Conservation (phyloP, 2,113 vertebrate genomes). For the Oncorhynchus gorbuscha region DNA sequence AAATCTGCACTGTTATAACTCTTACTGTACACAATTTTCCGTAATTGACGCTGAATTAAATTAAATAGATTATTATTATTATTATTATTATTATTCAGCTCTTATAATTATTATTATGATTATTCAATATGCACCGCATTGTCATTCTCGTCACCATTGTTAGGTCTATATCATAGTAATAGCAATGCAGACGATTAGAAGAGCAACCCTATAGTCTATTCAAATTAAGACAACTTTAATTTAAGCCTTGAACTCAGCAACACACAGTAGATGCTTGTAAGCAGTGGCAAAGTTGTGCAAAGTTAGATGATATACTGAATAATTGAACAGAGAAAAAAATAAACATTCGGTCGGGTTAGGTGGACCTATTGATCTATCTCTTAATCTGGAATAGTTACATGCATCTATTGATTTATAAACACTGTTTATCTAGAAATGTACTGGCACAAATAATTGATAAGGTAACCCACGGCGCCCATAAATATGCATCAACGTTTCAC, state of each 20-base stretch:
- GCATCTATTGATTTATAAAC: constrained; percentile 73
- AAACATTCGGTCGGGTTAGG: constrained; percentile 52
- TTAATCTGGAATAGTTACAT: constrained; percentile 76
- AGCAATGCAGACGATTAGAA: too few species aligned
- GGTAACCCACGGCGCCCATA: constrained; percentile 60
- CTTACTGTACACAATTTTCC: too few species aligned
- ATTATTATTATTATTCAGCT: neutral
- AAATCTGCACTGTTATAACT: too few species aligned
- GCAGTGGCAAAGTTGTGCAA: constrained; percentile 22
- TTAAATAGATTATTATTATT: constrained; percentile 1
- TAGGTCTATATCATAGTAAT: too few species aligned
- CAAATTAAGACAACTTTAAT: neutral
- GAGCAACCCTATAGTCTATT: too few species aligned
- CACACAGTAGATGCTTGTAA: constrained; percentile 1
- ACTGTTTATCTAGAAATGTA: constrained; percentile 72
- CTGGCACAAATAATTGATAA: constrained; percentile 71
- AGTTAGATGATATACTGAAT: constrained; percentile 52
- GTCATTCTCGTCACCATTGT: too few species aligned
- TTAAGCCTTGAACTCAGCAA: neutral
- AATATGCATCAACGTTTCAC: constrained; percentile 64
- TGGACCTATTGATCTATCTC: constrained; percentile 66
- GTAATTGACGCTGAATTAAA: neutral
- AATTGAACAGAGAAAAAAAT: constrained; percentile 52
- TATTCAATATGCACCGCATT: neutral
- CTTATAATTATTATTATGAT: constrained; percentile 4